These are phyloP conservation scores for Forbesichthys papilliferus DNA, from an alignment of 2,113 vertebrate species.

Conservation along the genomic window DNA sequence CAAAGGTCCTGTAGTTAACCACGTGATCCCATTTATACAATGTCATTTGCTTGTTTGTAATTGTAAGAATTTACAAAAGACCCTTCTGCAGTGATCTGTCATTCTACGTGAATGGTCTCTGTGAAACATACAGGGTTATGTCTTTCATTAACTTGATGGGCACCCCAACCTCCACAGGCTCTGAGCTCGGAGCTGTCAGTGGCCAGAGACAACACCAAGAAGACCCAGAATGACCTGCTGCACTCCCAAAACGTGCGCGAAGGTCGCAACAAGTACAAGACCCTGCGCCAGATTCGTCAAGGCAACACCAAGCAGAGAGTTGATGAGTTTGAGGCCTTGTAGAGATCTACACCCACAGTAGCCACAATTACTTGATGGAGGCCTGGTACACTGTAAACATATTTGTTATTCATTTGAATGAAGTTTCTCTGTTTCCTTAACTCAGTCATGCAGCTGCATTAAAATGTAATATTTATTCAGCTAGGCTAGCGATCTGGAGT, in stretches of 20 bases:
- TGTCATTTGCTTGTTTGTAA: too few species aligned
- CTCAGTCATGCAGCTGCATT: too few species aligned
- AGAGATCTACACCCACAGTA: slow-evolving; percentile 48
- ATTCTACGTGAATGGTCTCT: too few species aligned
- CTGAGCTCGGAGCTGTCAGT: slow-evolving; percentile 88
- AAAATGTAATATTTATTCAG: too few species aligned
- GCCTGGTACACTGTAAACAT: neutral
- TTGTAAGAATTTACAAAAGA: too few species aligned
- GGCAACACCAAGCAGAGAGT: slow-evolving; percentile 99
- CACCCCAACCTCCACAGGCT: slow-evolving; percentile 63
- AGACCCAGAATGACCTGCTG: slow-evolving; percentile 87
- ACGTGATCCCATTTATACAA: too few species aligned
- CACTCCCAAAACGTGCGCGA: slow-evolving; percentile 87
- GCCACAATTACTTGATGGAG: slow-evolving; percentile 35
- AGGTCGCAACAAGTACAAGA: slow-evolving; percentile 99
- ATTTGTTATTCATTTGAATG: too few species aligned
- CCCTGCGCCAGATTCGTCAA: slow-evolving; percentile 91
- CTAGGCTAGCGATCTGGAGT: too few species aligned
- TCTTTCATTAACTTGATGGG: neutral
- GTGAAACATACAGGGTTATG: too few species aligned
- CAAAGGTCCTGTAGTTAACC: too few species aligned
- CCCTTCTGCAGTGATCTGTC: too few species aligned
- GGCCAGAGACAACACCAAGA: slow-evolving; percentile 83
- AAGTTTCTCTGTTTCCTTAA: too few species aligned
- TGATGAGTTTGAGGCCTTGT: slow-evolving; percentile 97